phyloP scores from a whole-genome alignment of 2,113 vertebrate genomes.

The Trachemys scripta region DNA sequence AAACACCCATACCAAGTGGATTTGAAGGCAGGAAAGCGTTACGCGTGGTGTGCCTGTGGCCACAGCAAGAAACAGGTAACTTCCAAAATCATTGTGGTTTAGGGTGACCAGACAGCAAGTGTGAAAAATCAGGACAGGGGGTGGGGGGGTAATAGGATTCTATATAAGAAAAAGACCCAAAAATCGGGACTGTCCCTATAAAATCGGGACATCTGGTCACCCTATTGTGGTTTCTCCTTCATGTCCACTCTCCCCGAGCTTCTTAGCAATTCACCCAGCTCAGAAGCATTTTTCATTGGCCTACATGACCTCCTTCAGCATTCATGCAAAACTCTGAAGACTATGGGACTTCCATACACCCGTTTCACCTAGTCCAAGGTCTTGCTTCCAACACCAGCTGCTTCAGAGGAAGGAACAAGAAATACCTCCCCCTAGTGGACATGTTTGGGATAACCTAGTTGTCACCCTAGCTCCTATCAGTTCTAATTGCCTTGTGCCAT shows the following conservation, averaged over 20 bases:
- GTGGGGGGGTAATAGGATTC: too few species aligned
- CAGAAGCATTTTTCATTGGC: neutral
- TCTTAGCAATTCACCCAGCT: too few species aligned
- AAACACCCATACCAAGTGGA: conserved; percentile 85
- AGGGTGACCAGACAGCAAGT: too few species aligned
- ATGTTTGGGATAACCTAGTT: neutral
- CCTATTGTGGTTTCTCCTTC: neutral
- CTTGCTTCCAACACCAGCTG: neutral
- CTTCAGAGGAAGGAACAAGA: neutral
- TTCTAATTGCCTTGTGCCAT: neutral
- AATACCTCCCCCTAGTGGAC: neutral
- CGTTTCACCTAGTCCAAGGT: neutral
- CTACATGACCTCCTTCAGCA: neutral
- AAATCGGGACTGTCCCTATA: too few species aligned
- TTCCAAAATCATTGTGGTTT: neutral
- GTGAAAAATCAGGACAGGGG: too few species aligned
- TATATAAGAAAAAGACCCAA: too few species aligned
- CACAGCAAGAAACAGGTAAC: conserved; percentile 88
- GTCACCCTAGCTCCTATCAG: neutral
- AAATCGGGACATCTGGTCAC: too few species aligned
- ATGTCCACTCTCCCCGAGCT: too few species aligned
- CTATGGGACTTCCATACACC: neutral
- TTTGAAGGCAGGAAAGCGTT: conserved; percentile 81
- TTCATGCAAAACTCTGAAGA: neutral
- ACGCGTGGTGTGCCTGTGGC: conserved; percentile 89